Conservation (phyloP, 2,888 invertebrate species). For the Habroteleia sp. region DNA sequence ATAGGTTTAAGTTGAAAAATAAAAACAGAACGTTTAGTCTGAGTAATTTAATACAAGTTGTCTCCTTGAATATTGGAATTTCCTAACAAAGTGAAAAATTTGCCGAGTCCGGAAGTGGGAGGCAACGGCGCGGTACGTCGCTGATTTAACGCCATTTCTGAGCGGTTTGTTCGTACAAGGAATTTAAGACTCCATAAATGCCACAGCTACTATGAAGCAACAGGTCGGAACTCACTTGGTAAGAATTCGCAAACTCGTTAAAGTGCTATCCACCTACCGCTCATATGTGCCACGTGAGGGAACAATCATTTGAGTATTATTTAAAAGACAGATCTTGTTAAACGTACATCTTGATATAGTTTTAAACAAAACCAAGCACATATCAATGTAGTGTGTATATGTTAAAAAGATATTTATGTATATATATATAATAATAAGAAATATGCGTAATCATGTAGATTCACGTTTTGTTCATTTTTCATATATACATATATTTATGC, state of each 20-base stretch:
- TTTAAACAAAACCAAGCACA: too few relatives aligned
- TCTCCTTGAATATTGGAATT: constrained; percentile 39
- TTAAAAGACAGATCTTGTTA: too few relatives aligned
- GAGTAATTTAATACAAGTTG: constrained; percentile 23
- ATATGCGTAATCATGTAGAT: too few relatives aligned
- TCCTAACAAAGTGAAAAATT: constrained; percentile 47
- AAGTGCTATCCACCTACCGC: constrained; percentile 74
- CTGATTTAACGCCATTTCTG: constrained; percentile 66
- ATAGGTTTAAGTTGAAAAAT: not conserved
- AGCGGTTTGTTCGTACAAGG: constrained; percentile 66
- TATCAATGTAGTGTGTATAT: too few relatives aligned
- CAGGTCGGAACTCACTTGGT: constrained; percentile 72
- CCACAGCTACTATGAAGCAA: constrained; percentile 71
- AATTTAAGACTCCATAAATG: constrained; percentile 75
- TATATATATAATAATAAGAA: too few relatives aligned
- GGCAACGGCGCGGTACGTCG: constrained; percentile 48
- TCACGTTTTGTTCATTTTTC: too few relatives aligned
- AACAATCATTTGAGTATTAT: constrained; percentile 23
- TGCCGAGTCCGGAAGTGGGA: constrained; percentile 11
- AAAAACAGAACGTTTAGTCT: not conserved
- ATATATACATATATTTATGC: too few relatives aligned
- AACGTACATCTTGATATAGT: too few relatives aligned
- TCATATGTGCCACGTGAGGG: constrained; percentile 68
- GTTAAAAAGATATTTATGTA: too few relatives aligned
- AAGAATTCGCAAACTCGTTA: constrained; percentile 75